Percentiles rank a stretch among this genome's conserved stretches.
phyloP scores from a whole-genome alignment of 2,888 invertebrate species.

The Drosophila nr. perissopoda region DNA sequence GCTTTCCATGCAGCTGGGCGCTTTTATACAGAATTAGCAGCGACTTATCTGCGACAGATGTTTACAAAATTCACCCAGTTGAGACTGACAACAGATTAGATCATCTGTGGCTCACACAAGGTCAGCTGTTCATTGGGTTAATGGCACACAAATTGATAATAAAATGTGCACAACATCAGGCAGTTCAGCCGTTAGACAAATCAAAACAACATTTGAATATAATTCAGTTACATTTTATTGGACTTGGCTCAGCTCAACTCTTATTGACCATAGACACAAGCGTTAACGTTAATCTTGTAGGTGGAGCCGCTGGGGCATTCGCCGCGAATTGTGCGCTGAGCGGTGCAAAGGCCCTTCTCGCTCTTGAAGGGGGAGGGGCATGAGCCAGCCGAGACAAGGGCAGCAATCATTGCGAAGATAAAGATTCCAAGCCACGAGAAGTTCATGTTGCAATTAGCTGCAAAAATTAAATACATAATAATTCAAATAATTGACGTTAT shows the following conservation, averaged over 20 bases:
- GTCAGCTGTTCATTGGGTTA: conserved; percentile 44
- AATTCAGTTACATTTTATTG: conserved; percentile 36
- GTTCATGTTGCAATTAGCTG: conserved; percentile 69
- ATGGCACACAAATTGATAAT: conserved; percentile 38
- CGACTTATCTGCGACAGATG: conserved; percentile 37
- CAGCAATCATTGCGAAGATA: conserved; percentile 74
- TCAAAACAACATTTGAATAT: conserved; percentile 23
- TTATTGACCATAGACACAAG: conserved; percentile 68
- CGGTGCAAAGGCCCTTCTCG: conserved; percentile 57
- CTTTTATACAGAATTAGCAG: conserved; percentile 48
- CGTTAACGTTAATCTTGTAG: conserved; percentile 74
- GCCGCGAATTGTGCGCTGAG: conserved; percentile 79
- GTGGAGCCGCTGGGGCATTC: conserved; percentile 77
- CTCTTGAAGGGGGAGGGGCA: conserved; percentile 71
- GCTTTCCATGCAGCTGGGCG: conserved; percentile 10
- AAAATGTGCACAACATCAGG: conserved; percentile 6
- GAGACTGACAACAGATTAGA: conserved; percentile 12
- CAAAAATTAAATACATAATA: background rate
- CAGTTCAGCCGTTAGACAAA: conserved; percentile 16
- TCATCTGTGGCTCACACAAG: background rate
- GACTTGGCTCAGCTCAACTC: background rate
- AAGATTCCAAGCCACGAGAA: conserved; percentile 72
- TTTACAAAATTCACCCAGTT: conserved; percentile 29
- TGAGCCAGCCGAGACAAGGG: conserved; percentile 60
- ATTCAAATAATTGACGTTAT: background rate